Evolutionary conservation across 2,888 invertebrate genomes (phyloP), one percentile per base, ranked within the genome.

Genomic region (Eumacrocentrus americanus): DNA sequence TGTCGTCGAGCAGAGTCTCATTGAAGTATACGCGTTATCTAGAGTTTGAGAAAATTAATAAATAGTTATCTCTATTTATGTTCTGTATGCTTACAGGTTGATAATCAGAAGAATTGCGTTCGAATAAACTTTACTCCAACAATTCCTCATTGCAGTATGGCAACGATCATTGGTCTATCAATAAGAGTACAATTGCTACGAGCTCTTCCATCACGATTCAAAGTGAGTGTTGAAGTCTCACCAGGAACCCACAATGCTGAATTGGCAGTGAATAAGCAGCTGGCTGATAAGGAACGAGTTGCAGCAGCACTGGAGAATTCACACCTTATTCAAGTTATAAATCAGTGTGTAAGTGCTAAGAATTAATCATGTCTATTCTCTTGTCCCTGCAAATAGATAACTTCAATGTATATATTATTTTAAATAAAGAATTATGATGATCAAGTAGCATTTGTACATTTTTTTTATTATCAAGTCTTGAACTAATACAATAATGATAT

Each of bases 61-160:
- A 25, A 25, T 25, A 38, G n/a, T 16, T 3, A 22, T 12, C 6
- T 23, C n/a, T 29, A 38, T 34, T 25, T 14, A n/a, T 11, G 20
- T 37, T n/a, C 16, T 38, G 2, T 35, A 11, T 38, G 2, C 14
- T 52, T 9, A 2, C 44, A 3, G 81, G 91, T 97, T 0, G 86
- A 91, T 76, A 90, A 95, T 81, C 83, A 85, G 47, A 83, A 85
- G 0, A 93, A 90, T 74, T 83, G 81, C 6, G 88, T 97, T 0
- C 82, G 86, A 67, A 87, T 99, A 0, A 84, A 87, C 62, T 99
- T 96, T 81, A 98, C 98, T 0, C 99, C 99, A 0, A 99, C 99
- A 0, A 98, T 99, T 71, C 98, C 98, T 0, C 98, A 99, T 75
- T 99, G 99, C 75, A 96, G 96, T 71, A 96, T 98, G 97, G 98